phyloP scores from a whole-genome alignment of 2,113 vertebrate genomes.

The Crotalus horridus region DNA sequence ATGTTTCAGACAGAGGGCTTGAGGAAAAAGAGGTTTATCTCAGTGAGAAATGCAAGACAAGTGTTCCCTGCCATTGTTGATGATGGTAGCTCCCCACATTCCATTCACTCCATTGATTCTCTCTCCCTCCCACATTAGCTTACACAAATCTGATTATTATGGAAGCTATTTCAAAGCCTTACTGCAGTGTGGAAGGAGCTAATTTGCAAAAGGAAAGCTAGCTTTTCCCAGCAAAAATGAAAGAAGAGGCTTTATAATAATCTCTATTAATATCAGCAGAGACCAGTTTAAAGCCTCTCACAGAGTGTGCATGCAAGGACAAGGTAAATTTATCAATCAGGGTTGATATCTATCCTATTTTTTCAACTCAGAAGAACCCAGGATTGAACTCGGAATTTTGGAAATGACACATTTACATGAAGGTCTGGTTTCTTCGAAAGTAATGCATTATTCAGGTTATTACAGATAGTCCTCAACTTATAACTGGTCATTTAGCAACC shows the following conservation, averaged over 20 bases:
- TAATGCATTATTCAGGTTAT: neutral
- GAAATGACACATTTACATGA: neutral
- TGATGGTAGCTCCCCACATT: neutral
- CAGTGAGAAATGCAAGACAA: neutral
- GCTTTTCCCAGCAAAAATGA: neutral
- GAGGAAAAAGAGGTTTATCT: neutral
- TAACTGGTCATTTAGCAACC: neutral
- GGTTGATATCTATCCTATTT: neutral
- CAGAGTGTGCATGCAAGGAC: neutral
- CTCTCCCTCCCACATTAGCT: neutral
- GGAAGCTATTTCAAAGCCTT: neutral
- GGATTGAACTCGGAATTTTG: neutral
- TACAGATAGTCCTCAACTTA: neutral
- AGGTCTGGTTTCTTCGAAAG: neutral
- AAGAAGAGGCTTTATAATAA: neutral
- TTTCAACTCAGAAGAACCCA: neutral
- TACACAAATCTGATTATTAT: neutral
- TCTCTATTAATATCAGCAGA: neutral
- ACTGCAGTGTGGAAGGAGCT: neutral
- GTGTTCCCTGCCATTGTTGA: neutral
- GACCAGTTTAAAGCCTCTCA: neutral
- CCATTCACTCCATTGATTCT: neutral
- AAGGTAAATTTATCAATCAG: neutral
- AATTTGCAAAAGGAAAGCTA: neutral
- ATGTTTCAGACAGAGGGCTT: neutral